Conservation (phyloP, 2,113 vertebrate genomes). For the Lepidiolamprologus cunningtoni region DNA sequence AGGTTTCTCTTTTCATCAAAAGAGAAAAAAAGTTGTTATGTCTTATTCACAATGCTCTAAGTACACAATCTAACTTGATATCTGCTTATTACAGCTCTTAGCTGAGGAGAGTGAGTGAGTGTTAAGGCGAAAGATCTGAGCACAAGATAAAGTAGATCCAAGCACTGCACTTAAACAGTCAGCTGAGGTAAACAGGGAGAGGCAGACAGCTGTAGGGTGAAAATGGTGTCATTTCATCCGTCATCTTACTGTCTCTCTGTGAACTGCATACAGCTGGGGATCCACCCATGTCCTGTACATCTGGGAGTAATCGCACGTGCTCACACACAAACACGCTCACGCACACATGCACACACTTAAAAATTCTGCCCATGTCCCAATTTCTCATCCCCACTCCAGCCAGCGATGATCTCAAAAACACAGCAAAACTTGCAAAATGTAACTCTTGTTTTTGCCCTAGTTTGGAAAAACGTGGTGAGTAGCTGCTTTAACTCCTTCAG, state of each 20-base stretch:
- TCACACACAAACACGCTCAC: background rate
- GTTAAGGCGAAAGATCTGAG: background rate
- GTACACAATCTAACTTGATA: slow-evolving; percentile 17
- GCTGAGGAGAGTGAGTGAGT: background rate
- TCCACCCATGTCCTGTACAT: slow-evolving; percentile 69
- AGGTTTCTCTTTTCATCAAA: background rate
- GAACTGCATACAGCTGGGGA: slow-evolving; percentile 65
- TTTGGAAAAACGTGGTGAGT: background rate
- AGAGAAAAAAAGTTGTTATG: background rate
- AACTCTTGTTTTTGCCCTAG: slow-evolving; percentile 11
- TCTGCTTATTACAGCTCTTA: slow-evolving; percentile 10
- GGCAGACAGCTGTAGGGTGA: slow-evolving; percentile 57
- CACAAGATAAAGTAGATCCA: background rate
- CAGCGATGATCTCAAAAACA: slow-evolving; percentile 53
- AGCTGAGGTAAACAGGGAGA: slow-evolving; percentile 59
- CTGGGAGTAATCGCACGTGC: slow-evolving; percentile 66
- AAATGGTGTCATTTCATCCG: slow-evolving; percentile 66
- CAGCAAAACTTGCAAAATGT: slow-evolving; percentile 18
- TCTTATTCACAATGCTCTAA: background rate
- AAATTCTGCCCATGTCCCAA: background rate
- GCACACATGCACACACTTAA: slow-evolving; percentile 1
- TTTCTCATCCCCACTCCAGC: slow-evolving; percentile 19
- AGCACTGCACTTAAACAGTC: slow-evolving; percentile 21
- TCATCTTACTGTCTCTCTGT: slow-evolving; percentile 47
- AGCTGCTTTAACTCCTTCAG: background rate